Base-by-base conservation (phyloP, 2,888 invertebrate species). In the Sinodicranocentrus sp. region DNA sequence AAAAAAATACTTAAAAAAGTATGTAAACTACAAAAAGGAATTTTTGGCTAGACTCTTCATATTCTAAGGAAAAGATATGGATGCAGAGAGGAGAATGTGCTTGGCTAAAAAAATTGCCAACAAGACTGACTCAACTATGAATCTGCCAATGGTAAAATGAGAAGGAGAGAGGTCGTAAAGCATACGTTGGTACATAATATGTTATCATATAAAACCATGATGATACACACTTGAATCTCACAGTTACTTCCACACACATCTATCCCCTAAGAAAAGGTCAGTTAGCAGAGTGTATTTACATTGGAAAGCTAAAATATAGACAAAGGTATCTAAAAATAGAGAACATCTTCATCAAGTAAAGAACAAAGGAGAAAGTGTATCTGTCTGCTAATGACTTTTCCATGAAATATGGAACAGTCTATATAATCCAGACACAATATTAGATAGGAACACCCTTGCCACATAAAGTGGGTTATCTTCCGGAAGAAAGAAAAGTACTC, bases 311-410 rank as follows among this genome's bases (percentile, higher is more conserved):
- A n/a, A n/a, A n/a, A n/a, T n/a, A n/a, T n/a, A n/a, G n/a, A n/a
- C n/a, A n/a, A n/a, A n/a, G n/a, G n/a, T n/a, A n/a, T 57, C 43
- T n/a, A 57, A 67, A 59, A 77, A 65, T 25, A 71, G 17, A 54
- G 28, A 21, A 39, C 39, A 70, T 68, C 43, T 61, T 68, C 61
- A 68, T 77, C 68, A 77, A 54, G 26, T 26, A 61, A 61, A 25
- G 15, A 44, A 70, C 70, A 78, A 70, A 78, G 25, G 48, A 48
- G 48, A 48, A 48, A n/a, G 48, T 15, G 48, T 48, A 72, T n/a
- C n/a, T 72, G 71, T 80, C 61, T 73, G 65, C 80, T 80, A 80
- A 80, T 80, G 80, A 80, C 80, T 79, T 48, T 72, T 76, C 21
- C 33, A 52, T n/a, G n/a, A n/a, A n/a, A n/a, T n/a, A n/a, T n/a